Conservation (phyloP, 2,113 vertebrate species). For the Sinocyclocheilus anshuiensis region DNA sequence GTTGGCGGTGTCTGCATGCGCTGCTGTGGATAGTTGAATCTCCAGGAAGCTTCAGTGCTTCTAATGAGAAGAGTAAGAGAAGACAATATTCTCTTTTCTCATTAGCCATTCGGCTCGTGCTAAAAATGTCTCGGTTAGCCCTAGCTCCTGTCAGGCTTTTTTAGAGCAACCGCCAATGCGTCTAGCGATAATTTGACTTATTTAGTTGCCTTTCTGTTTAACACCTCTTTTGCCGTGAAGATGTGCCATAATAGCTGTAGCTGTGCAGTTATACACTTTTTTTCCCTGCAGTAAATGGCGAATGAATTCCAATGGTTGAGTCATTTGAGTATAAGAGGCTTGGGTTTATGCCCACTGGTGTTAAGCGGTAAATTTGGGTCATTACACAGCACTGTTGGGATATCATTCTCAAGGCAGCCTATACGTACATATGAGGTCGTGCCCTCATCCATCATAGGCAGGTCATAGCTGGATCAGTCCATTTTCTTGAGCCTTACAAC, state of each 20-base stretch:
- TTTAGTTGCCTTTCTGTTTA: constrained; percentile 10
- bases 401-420: constrained; percentile 20
- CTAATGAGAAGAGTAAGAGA: constrained; percentile 35
- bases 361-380: constrained; percentile 44
- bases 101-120: constrained; percentile 40
- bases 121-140: constrained; percentile 31
- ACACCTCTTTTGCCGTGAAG: not conserved
- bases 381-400: constrained; percentile 37
- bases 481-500: constrained; percentile 32
- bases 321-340: constrained; percentile 31
- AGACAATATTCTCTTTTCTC: constrained; percentile 40
- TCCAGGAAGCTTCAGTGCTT: constrained; percentile 34
- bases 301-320: constrained; percentile 16
- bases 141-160: constrained; percentile 22
- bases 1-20: constrained; percentile 11
- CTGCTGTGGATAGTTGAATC: constrained; percentile 8
- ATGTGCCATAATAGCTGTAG: not conserved
- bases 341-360: constrained; percentile 37
- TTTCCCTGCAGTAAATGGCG: not conserved
- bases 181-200: not conserved
- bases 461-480: constrained; percentile 52
- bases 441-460: constrained; percentile 16
- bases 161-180: not conserved
- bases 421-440: constrained; percentile 5
- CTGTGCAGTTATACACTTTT: not conserved